These are phyloP conservation scores for Cyphomyrus discorhynchus DNA, from an alignment of 2,113 vertebrate genomes.

Conservation along the genomic window DNA sequence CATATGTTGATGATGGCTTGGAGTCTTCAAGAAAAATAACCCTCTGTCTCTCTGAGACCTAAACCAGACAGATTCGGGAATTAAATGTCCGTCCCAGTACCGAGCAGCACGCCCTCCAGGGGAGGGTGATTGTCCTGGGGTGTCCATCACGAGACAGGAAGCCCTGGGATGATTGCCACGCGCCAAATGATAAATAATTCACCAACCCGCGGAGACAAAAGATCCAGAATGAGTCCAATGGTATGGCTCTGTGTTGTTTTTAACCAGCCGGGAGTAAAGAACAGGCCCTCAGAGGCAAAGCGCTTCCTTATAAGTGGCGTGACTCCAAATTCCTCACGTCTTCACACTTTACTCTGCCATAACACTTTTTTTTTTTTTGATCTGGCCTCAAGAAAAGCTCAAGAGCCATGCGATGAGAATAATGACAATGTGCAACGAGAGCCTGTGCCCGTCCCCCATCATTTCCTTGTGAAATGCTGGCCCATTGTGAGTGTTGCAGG, in stretches of 20 bases:
- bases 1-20: neutral
- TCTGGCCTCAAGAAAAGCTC: neutral
- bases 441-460: no score
- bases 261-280: neutral
- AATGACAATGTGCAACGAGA: neutral
- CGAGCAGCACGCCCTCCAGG: neutral
- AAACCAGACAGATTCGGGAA: neutral
- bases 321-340: neutral
- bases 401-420: neutral
- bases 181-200: neutral
- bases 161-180: neutral
- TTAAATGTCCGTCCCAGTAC: neutral
- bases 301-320: neutral
- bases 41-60: neutral
- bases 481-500: neutral
- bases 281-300: neutral
- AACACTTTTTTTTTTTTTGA: neutral
- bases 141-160: neutral
- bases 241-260: neutral
- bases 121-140: neutral
- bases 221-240: neutral
- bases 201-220: neutral
- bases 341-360: neutral
- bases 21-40: neutral
- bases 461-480: neutral